Conservation (phyloP, 2,888 invertebrate genomes). For the Chironomus tentans region DNA sequence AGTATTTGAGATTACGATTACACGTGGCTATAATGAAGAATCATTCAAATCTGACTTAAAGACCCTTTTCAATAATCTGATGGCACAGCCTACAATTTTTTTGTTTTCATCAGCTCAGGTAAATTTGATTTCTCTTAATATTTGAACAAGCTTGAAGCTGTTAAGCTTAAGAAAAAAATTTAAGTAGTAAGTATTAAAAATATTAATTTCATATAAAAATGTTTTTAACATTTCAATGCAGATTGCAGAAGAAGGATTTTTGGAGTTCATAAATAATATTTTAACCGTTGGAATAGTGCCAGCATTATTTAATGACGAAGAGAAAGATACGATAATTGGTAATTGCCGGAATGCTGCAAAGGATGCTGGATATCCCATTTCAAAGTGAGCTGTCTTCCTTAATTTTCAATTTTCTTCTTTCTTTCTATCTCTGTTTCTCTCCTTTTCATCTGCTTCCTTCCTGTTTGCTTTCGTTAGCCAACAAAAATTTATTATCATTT, state of each 20-base stretch:
- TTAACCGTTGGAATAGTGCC: slow-evolving; percentile 82
- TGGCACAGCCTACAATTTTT: slow-evolving; percentile 71
- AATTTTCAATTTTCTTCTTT: neutral
- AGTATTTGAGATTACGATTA: slow-evolving; percentile 70
- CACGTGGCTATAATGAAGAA: slow-evolving; percentile 76
- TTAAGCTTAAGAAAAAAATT: too few relatives aligned
- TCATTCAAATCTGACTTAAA: slow-evolving; percentile 83
- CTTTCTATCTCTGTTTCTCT: neutral
- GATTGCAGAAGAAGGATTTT: slow-evolving; percentile 70
- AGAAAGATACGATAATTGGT: slow-evolving; percentile 71
- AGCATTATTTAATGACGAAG: slow-evolving; percentile 77
- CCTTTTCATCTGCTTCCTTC: too few relatives aligned
- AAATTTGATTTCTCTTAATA: neutral
- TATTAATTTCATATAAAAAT: neutral
- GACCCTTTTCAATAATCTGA: slow-evolving; percentile 62
- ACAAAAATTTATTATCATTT: too few relatives aligned
- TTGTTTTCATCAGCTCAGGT: slow-evolving; percentile 75
- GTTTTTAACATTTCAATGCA: slow-evolving; percentile 31
- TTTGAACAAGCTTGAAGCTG: neutral
- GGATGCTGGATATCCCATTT: slow-evolving; percentile 61
- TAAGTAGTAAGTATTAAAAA: too few relatives aligned
- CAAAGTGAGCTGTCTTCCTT: slow-evolving; percentile 47
- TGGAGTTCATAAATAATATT: slow-evolving; percentile 87
- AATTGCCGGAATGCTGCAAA: slow-evolving; percentile 58
- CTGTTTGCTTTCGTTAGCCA: too few relatives aligned